phyloP scores from a whole-genome alignment of 64 coral and sea anemone genomes.

The Hydrozoanthus tunicans region DNA sequence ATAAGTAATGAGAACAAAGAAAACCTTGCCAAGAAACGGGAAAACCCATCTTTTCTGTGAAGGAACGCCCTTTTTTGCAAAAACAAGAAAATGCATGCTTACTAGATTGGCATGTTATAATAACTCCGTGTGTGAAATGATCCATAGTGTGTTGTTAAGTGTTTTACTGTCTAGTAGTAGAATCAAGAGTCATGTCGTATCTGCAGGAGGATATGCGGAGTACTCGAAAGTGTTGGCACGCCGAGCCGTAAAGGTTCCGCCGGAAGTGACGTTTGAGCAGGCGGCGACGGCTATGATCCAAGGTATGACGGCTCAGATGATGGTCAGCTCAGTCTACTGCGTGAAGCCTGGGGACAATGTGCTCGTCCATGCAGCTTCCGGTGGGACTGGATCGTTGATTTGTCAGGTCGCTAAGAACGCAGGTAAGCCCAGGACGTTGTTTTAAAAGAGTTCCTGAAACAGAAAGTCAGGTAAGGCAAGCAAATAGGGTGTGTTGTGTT shows the following conservation, averaged over 20 bases:
- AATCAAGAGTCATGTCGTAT: not conserved
- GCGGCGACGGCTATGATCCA: slow-evolving; percentile 69
- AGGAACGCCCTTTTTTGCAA: too few relatives aligned
- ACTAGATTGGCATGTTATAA: too few relatives aligned
- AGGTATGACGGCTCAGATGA: slow-evolving; percentile 62
- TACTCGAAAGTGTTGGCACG: slow-evolving; percentile 51
- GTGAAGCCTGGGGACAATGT: slow-evolving; percentile 71
- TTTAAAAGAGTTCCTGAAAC: too few relatives aligned
- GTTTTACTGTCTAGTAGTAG: too few relatives aligned
- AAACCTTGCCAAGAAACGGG: too few relatives aligned
- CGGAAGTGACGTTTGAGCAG: slow-evolving; percentile 56
- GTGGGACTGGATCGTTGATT: slow-evolving; percentile 65
- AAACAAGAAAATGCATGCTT: too few relatives aligned
- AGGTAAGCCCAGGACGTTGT: not conserved
- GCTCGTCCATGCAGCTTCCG: slow-evolving; percentile 69
- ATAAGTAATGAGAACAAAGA: too few relatives aligned
- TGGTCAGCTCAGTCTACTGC: slow-evolving; percentile 34
- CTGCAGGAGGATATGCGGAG: slow-evolving; percentile 65
- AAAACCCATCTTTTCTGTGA: too few relatives aligned
- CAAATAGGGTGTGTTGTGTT: too few relatives aligned
- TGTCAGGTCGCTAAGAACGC: slow-evolving; percentile 67
- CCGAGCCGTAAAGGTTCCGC: slow-evolving; percentile 45
- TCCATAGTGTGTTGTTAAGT: too few relatives aligned
- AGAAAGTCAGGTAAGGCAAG: too few relatives aligned
- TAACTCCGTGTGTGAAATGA: too few relatives aligned